A percentile compares a stretch with the other conserved stretches of the same genome.
Conservation (phyloP, 2,888 invertebrate species). For the Gasteruption jaculator region DNA sequence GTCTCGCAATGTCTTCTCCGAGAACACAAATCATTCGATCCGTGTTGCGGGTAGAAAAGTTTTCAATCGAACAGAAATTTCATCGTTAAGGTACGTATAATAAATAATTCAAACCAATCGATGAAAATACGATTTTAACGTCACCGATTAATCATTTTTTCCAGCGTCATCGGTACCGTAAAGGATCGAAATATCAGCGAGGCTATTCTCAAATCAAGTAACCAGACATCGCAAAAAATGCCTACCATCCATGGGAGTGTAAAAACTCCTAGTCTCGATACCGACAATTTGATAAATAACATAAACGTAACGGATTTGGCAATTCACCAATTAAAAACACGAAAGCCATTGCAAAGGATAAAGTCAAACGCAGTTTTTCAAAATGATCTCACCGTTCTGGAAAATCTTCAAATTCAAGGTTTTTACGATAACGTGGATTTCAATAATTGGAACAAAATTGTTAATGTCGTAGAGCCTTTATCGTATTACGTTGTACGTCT, state of each 20-base stretch:
- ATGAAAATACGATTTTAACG: slow-evolving; percentile 15
- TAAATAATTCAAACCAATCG: slow-evolving; percentile 48
- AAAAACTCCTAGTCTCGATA: slow-evolving; percentile 23
- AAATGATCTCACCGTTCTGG: slow-evolving; percentile 28
- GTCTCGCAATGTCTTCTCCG: slow-evolving; percentile 50
- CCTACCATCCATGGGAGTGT: slow-evolving; percentile 38
- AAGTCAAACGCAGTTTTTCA: slow-evolving; percentile 25
- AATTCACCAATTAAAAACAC: slow-evolving; percentile 29
- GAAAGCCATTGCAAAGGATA: slow-evolving; percentile 25
- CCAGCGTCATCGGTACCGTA: slow-evolving; percentile 41
- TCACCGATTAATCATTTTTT: slow-evolving; percentile 32
- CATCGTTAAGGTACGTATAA: slow-evolving; percentile 23
- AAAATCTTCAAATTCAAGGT: slow-evolving; percentile 30
- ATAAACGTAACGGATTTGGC: slow-evolving; percentile 28
- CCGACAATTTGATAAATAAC: slow-evolving; percentile 32
- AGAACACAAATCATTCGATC: slow-evolving; percentile 34
- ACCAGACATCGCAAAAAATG: slow-evolving; percentile 48
- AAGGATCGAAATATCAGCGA: slow-evolving; percentile 40
- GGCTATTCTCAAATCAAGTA: slow-evolving; percentile 42
- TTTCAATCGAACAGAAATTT: slow-evolving; percentile 45
- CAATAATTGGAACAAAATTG: slow-evolving; percentile 14
- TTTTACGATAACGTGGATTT: slow-evolving; percentile 25
- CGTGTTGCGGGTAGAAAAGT: slow-evolving; percentile 52
- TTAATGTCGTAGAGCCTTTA: slow-evolving; percentile 7
- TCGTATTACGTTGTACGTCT: slow-evolving; percentile 10